Evolutionary conservation across 2,888 invertebrate species (phyloP).

Genomic region (Drosophila helvetica): DNA sequence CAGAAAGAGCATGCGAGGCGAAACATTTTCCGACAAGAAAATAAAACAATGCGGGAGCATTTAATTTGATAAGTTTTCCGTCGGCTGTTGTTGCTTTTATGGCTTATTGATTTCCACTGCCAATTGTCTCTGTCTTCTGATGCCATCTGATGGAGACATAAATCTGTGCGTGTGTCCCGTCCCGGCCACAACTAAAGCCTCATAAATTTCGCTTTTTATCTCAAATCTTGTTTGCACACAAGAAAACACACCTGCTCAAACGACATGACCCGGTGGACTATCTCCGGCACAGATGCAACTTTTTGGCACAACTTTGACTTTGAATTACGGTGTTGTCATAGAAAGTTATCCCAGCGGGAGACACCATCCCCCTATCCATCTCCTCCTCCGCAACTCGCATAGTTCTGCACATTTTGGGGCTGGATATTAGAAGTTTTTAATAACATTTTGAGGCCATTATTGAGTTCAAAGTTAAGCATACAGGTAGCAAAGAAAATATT

Average conservation of each 20-base stretch:
- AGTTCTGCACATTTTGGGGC: background rate
- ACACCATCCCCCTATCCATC: background rate
- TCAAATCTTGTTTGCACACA: constrained; percentile 30
- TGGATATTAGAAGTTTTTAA: constrained; percentile 62
- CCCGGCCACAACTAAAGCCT: background rate
- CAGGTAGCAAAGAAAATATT: constrained; percentile 15
- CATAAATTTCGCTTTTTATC: constrained; percentile 19
- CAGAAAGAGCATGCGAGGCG: constrained; percentile 3
- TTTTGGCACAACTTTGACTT: constrained; percentile 66
- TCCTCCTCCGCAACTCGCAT: background rate
- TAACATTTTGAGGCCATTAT: constrained; percentile 56
- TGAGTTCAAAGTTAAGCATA: constrained; percentile 7
- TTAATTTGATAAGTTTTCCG: constrained; percentile 66
- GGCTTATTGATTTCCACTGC: constrained; percentile 71
- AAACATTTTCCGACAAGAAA: background rate
- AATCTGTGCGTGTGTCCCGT: constrained; percentile 48
- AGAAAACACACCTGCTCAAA: background rate
- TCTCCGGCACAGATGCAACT: constrained; percentile 43
- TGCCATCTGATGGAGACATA: constrained; percentile 55
- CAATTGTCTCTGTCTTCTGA: constrained; percentile 46
- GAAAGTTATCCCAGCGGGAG: constrained; percentile 48
- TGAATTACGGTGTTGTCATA: constrained; percentile 41
- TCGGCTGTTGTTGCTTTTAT: constrained; percentile 56
- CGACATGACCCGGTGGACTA: constrained; percentile 4
- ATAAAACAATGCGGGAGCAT: constrained; percentile 44